Base-by-base conservation (phyloP, 2,888 invertebrate genomes). In the Leptinotarsa haldemani region DNA sequence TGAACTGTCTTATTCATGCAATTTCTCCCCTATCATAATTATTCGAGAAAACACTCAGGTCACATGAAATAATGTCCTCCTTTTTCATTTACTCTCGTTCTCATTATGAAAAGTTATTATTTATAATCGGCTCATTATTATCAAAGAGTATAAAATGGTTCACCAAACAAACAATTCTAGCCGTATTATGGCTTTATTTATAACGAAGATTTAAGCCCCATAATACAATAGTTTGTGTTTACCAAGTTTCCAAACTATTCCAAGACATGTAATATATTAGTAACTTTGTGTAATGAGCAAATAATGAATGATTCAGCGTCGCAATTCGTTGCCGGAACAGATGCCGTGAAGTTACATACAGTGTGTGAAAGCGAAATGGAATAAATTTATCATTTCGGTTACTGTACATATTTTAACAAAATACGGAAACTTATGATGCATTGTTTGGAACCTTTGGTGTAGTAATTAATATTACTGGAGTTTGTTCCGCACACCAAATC, bases 201-300 rank as follows among this genome's bases (percentile, higher is more conserved):
- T 56, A n/a, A 56, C 12, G 7, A 56, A 56, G 56, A 56, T 22
- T 18, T 56, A 56, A 20, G 56, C 56, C 56, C 13, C 56, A n/a
- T 56, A 56, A 22, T 56, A 20, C 56, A 56, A 56, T 18, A 18
- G 56, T 56, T 56, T 9, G 22, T 56, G 56, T 56, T 56, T 18
- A 20, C 56, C 18, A 20, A 12, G 56, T 56, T 56, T 56, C 56
- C 56, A 56, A 56, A 56, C 56, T 18, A 56, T 56, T 56, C 56
- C 56, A 56, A 56, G 56, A 56, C 56, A 56, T 56, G 52, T 52
- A n/a, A 56, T 56, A 56, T 56, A 56, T 56, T 56, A 18, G 20
- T 56, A 9, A 20, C 9, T 12, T 22, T 56, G 56, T 56, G 56
- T 56, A 56, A 56, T 56, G 18, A 56, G 18, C 56, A 56, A 56